A percentile compares a stretch with the other conserved stretches of the same genome.
Conservation (phyloP, 2,113 vertebrate genomes). For the Nesoenas mayeri region DNA sequence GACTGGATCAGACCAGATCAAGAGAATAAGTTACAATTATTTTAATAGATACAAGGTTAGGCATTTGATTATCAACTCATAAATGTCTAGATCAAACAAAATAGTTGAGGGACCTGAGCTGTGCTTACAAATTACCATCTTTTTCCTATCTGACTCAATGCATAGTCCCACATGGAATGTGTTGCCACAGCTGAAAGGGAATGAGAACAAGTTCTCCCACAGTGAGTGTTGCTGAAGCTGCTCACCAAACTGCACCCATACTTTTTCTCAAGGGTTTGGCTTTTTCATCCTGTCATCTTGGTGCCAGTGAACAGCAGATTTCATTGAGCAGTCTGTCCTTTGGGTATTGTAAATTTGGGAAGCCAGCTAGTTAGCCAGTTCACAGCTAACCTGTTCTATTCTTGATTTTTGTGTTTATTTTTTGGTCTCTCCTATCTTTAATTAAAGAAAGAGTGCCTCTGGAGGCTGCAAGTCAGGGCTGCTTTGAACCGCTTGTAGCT, state of each 20-base stretch:
- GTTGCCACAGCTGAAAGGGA: background rate
- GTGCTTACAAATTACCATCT: background rate
- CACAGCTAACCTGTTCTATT: background rate
- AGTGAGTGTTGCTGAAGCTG: background rate
- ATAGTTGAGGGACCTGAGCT: background rate
- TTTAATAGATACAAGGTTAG: background rate
- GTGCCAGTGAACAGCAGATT: background rate
- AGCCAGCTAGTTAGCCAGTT: background rate
- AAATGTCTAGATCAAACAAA: background rate
- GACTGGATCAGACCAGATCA: background rate
- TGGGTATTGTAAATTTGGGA: background rate
- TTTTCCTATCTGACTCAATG: background rate
- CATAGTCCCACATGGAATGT: accelerated
- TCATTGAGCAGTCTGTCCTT: background rate
- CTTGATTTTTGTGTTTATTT: background rate
- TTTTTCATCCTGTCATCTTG: background rate
- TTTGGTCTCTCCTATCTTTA: background rate
- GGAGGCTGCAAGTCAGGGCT: background rate
- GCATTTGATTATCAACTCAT: background rate
- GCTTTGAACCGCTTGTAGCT: background rate
- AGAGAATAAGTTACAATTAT: background rate
- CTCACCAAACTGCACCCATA: background rate
- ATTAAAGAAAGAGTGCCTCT: background rate
- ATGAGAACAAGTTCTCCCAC: background rate
- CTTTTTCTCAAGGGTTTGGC: background rate